Conservation (phyloP, 2,797 vertebrate species). For the Falco novaeseelandiae region DNA sequence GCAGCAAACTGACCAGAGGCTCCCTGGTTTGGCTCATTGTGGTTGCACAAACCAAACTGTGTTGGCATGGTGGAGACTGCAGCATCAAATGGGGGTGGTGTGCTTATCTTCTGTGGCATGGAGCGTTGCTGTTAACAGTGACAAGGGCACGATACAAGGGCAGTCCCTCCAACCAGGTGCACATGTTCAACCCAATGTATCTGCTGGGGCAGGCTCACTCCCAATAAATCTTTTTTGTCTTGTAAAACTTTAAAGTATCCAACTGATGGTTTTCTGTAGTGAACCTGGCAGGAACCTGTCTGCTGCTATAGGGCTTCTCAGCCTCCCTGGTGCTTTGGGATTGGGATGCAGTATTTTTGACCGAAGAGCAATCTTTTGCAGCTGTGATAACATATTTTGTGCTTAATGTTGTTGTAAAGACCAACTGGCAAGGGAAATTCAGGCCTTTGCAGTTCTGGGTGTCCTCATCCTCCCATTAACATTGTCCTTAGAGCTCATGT, state of each 20-base stretch:
- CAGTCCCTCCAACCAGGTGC: neutral
- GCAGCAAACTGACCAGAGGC: neutral
- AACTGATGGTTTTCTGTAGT: neutral
- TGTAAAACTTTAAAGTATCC: neutral
- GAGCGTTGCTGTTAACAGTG: accelerated
- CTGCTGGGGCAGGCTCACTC: neutral
- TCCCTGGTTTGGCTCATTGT: neutral
- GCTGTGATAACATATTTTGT: neutral
- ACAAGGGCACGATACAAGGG: accelerated
- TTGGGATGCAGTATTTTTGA: neutral
- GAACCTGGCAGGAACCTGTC: accelerated
- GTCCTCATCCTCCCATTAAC: neutral
- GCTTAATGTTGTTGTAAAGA: neutral
- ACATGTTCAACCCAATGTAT: neutral
- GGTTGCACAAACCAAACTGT: neutral
- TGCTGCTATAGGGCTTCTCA: neutral
- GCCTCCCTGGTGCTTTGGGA: neutral
- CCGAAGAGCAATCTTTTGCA: neutral
- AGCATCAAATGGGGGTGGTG: neutral
- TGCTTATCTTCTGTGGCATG: neutral
- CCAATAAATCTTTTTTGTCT: neutral
- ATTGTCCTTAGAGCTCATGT: neutral
- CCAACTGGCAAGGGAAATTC: neutral
- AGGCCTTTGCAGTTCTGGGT: neutral
- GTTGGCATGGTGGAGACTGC: neutral